Percentiles rank a stretch among this genome's conserved stretches.
These are phyloP conservation scores for Brachionus angularis DNA, from an alignment of 1,140 invertebrate genomes.

Conservation along the genomic window DNA sequence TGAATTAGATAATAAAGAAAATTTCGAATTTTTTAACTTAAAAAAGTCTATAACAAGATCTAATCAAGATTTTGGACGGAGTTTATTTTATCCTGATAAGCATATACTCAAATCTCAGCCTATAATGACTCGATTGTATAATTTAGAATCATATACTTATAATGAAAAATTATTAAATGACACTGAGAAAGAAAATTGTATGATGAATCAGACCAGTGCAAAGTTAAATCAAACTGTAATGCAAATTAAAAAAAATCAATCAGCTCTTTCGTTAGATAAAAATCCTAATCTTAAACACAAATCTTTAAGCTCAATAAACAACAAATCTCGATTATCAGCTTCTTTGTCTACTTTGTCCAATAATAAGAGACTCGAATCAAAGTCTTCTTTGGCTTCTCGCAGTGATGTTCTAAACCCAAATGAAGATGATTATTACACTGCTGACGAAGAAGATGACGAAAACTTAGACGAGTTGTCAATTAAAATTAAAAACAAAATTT, in stretches of 20 bases:
- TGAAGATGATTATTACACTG: slow-evolving; percentile 22
- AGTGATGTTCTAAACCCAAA: background rate
- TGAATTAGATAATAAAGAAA: slow-evolving; percentile 54
- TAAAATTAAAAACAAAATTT: slow-evolving; percentile 9
- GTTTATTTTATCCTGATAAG: slow-evolving; percentile 77
- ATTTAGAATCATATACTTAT: slow-evolving; percentile 51
- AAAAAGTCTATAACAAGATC: slow-evolving; percentile 59
- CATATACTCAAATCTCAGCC: slow-evolving; percentile 75
- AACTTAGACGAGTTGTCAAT: background rate
- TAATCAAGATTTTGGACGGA: slow-evolving; percentile 83
- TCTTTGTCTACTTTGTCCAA: slow-evolving; percentile 3
- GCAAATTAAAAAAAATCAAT: no score
- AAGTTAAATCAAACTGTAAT: background rate
- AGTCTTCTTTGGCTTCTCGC: no score
- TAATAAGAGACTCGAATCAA: no score
- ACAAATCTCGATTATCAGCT: background rate
- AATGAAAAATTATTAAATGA: no score
- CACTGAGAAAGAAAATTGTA: no score
- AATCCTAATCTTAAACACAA: no score
- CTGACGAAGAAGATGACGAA: slow-evolving; percentile 21
- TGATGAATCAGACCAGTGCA: background rate
- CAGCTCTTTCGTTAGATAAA: no score
- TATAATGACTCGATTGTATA: slow-evolving; percentile 44
- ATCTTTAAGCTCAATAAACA: no score
- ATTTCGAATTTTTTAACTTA: slow-evolving; percentile 48